These are phyloP conservation scores for Pygmarrhopalites habei DNA, from an alignment of 1,140 invertebrate genomes.

Conservation along the genomic window DNA sequence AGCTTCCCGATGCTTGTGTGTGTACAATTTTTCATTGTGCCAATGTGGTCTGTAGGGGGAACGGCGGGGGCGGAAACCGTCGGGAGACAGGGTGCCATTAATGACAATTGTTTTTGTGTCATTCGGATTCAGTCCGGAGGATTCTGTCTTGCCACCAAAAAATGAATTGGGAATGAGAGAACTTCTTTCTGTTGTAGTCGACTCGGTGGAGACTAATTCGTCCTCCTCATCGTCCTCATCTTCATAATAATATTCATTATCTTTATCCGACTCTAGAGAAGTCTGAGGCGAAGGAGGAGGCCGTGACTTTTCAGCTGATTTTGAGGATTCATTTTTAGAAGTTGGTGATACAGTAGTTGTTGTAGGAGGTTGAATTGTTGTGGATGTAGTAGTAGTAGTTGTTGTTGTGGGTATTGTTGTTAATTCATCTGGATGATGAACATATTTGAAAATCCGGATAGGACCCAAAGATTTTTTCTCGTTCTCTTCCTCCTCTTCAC, in stretches of 20 bases:
- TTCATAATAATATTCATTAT: not conserved
- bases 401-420: not conserved
- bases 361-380: too few relatives aligned
- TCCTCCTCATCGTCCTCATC: not conserved
- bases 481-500: not conserved
- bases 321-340: not conserved
- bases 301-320: not conserved
- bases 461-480: constrained; percentile 14
- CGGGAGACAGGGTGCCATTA: not conserved
- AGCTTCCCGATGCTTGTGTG: not conserved
- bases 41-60: constrained; percentile 1
- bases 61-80: not conserved
- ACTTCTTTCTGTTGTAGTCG: constrained; percentile 3
- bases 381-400: too few relatives aligned
- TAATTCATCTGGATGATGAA: constrained; percentile 16
- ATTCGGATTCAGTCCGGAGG: not conserved
- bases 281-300: not conserved
- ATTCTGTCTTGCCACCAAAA: constrained; percentile 8
- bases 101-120: not conserved
- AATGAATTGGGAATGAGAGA: constrained; percentile 30
- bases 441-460: constrained; percentile 30
- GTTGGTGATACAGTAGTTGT: not conserved
- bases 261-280: not conserved
- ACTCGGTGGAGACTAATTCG: too few relatives aligned
- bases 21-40: not conserved